A percentile compares a stretch with the other conserved stretches of the same genome.
phyloP scores from a whole-genome alignment of 2,888 invertebrate genomes.

The Trichopoda pennipes region DNA sequence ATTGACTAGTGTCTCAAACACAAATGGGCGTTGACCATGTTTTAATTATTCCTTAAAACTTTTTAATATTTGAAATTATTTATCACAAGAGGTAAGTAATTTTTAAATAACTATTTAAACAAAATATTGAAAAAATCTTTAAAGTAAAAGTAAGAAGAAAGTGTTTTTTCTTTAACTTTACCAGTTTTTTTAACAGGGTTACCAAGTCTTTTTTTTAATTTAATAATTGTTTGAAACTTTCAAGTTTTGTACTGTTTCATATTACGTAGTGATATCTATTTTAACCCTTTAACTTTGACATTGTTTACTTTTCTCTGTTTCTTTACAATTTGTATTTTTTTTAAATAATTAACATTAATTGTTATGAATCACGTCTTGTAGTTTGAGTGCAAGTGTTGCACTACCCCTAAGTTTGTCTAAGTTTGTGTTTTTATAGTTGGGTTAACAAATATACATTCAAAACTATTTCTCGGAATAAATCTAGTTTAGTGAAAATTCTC shows the following conservation, averaged over 20 bases:
- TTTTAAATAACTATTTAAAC: not conserved
- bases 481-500: too few relatives aligned
- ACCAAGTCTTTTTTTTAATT: constrained; percentile 21
- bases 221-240: not conserved
- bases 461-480: too few relatives aligned
- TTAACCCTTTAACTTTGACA: constrained; percentile 52
- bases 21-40: constrained; percentile 78
- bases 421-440: not conserved
- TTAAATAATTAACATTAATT: constrained; percentile 68
- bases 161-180: not conserved
- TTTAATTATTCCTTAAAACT: constrained; percentile 29
- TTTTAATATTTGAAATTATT: not conserved
- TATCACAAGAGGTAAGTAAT: not conserved
- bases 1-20: constrained; percentile 52
- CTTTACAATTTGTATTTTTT: constrained; percentile 44
- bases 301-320: constrained; percentile 25
- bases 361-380: constrained; percentile 64
- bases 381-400: constrained; percentile 26
- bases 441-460: not conserved
- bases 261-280: constrained; percentile 41
- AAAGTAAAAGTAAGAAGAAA: not conserved
- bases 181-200: constrained; percentile 39
- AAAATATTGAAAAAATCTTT: not conserved
- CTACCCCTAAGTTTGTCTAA: constrained; percentile 24
- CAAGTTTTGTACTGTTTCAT: constrained; percentile 32